phyloP scores from a whole-genome alignment of 2,113 vertebrate genomes.

The Rhagologus leucostigma region DNA sequence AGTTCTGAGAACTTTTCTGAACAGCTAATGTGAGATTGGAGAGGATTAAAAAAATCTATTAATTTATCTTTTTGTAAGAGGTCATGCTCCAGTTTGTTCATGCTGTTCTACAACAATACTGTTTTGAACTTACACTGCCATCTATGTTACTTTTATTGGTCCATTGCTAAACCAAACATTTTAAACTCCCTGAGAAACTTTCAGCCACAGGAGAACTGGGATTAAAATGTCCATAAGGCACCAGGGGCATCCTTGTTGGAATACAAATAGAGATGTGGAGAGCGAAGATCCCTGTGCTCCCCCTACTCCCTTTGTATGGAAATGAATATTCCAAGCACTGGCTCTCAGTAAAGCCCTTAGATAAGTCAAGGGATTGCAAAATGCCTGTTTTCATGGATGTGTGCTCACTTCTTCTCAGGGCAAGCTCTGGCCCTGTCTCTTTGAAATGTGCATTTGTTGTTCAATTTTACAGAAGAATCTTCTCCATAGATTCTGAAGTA shows the following conservation, averaged over 20 bases:
- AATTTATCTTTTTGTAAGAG: not conserved
- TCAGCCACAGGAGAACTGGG: not conserved
- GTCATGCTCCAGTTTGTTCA: not conserved
- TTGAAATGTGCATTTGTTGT: not conserved
- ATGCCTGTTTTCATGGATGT: not conserved
- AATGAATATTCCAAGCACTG: not conserved
- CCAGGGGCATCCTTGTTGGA: not conserved
- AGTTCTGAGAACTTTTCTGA: not conserved
- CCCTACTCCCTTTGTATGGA: not conserved
- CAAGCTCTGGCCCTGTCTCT: not conserved
- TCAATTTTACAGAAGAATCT: not conserved
- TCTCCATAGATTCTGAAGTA: not conserved
- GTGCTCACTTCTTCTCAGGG: not conserved
- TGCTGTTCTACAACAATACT: not conserved
- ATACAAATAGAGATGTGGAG: not conserved
- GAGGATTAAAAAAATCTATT: not conserved
- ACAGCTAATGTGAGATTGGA: not conserved
- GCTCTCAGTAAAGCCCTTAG: not conserved
- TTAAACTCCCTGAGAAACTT: not conserved
- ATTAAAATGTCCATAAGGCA: not conserved
- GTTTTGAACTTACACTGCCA: not conserved
- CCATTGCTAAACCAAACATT: not conserved
- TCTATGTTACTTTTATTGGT: not conserved
- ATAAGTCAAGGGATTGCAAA: not conserved
- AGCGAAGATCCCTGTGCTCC: not conserved